These are phyloP conservation scores for Phyto melanocephala DNA, from an alignment of 2,888 invertebrate species.

Conservation along the genomic window DNA sequence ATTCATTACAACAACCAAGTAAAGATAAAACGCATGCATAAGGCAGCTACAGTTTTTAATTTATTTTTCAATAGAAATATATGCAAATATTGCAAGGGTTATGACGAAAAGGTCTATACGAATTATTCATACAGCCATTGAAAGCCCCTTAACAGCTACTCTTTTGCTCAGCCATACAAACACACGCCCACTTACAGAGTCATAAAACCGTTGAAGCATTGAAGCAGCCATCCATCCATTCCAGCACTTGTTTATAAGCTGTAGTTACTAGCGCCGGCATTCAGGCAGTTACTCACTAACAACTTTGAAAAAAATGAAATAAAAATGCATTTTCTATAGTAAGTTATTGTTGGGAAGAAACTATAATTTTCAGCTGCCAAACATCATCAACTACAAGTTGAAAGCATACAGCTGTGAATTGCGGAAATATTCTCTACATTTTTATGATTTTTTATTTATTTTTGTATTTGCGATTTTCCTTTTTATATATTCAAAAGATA, in stretches of 20 bases:
- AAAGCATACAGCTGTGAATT: not conserved
- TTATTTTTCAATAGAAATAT: not conserved
- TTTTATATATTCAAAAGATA: not conserved
- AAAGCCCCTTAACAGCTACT: not conserved
- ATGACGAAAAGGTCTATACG: not conserved
- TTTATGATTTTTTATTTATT: too few species aligned
- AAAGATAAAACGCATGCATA: too few species aligned
- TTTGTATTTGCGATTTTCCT: not conserved
- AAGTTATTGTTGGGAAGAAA: not conserved
- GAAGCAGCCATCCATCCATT: not conserved
- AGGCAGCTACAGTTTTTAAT: too few species aligned
- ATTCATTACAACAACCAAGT: not conserved
- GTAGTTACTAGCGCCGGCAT: not conserved
- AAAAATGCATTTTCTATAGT: not conserved
- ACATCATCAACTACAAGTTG: not conserved
- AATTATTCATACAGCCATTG: not conserved
- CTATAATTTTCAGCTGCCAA: constrained; percentile 9
- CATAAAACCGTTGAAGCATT: not conserved
- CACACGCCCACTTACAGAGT: not conserved
- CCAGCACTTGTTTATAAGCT: not conserved
- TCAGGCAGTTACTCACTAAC: not conserved
- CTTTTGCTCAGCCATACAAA: not conserved
- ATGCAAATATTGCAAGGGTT: not conserved
- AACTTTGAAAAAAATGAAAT: not conserved
- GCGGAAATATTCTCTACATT: too few species aligned